Percentiles rank a stretch among this genome's conserved stretches.
Conservation (phyloP, 1,140 invertebrate genomes). For the Cardiocondyla obscurior region DNA sequence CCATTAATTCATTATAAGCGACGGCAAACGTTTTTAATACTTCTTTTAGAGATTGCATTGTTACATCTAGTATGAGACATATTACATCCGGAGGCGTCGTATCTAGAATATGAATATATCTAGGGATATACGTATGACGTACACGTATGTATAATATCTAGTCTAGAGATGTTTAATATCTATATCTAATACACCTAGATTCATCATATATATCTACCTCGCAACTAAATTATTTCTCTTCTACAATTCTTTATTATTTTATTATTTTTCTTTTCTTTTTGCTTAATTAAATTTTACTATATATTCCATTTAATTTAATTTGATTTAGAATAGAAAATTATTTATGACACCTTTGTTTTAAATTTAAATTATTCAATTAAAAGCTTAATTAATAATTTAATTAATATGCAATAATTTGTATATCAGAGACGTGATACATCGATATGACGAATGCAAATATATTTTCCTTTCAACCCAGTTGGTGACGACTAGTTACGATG, state of each 20-base stretch:
- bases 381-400: constrained; percentile 8
- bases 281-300: background rate
- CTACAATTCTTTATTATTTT: background rate
- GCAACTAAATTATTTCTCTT: too few species aligned
- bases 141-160: too few species aligned
- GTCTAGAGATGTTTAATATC: too few species aligned
- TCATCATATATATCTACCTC: too few species aligned
- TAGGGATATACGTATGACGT: too few species aligned
- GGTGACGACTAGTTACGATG: background rate
- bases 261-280: background rate
- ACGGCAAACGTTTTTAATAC: background rate
- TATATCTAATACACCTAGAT: too few species aligned
- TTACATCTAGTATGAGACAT: background rate
- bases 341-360: background rate
- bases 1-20: background rate
- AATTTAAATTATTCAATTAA: background rate
- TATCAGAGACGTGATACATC: background rate
- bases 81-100: background rate
- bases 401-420: constrained; percentile 15
- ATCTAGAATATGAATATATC: too few species aligned
- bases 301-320: background rate
- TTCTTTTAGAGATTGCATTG: background rate
- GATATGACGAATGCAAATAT: background rate
- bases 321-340: background rate
- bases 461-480: background rate